phyloP scores from a whole-genome alignment of 2,113 vertebrate species.

The Phalacrocorax brasilianus region DNA sequence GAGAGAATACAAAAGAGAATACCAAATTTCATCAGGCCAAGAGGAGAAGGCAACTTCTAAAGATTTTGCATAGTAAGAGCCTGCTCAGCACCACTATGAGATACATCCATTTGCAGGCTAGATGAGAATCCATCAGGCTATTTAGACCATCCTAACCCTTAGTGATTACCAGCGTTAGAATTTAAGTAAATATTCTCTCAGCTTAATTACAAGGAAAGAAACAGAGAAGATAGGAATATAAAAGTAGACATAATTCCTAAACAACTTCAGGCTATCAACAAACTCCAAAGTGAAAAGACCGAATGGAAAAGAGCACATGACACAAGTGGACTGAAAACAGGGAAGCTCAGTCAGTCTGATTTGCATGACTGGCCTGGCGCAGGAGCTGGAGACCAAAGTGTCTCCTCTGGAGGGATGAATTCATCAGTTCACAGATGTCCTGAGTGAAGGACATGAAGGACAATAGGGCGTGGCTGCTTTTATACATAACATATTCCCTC shows the following conservation, averaged over 20 bases:
- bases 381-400: neutral
- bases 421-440: neutral
- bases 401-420: slow-evolving; percentile 2
- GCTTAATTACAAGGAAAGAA: slow-evolving; percentile 54
- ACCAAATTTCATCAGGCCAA: neutral
- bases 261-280: slow-evolving; percentile 2
- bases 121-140: neutral
- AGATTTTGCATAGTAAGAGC: neutral
- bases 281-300: slow-evolving; percentile 4
- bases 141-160: neutral
- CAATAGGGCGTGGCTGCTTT: neutral
- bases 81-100: neutral
- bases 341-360: neutral
- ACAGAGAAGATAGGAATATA: neutral
- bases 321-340: neutral
- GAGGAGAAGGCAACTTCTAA: neutral
- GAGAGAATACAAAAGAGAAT: neutral
- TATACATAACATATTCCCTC: neutral
- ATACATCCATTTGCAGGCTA: neutral
- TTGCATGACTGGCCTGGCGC: neutral
- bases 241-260: slow-evolving; percentile 19
- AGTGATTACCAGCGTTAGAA: slow-evolving; percentile 11
- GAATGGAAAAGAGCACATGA: neutral
- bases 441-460: slow-evolving; percentile 2
- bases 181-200: neutral